A percentile compares a stretch with the other conserved stretches of the same genome.
Conservation (phyloP, 2,888 invertebrate species). For the Synanthedon myopaeformis region DNA sequence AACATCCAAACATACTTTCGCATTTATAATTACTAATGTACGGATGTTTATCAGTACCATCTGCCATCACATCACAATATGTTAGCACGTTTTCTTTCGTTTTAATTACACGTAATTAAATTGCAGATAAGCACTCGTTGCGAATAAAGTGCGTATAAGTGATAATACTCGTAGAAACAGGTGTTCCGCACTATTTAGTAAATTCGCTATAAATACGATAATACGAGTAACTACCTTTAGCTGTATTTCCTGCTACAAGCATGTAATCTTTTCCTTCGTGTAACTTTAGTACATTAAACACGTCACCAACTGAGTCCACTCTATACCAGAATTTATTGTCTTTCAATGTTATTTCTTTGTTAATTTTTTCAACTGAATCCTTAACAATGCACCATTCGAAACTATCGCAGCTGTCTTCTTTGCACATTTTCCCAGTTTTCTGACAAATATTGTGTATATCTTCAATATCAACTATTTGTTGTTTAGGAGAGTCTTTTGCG, state of each 20-base stretch:
- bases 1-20: no score
- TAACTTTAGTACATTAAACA: slow-evolving; percentile 50
- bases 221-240: slow-evolving; percentile 59
- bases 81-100: no score
- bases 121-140: no score
- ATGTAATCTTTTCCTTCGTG: slow-evolving; percentile 51
- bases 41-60: no score
- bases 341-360: slow-evolving; percentile 21
- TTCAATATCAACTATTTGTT: slow-evolving; percentile 29
- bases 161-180: no score
- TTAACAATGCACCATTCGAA: slow-evolving; percentile 36
- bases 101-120: no score
- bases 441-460: slow-evolving; percentile 19
- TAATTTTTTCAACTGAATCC: slow-evolving; percentile 11
- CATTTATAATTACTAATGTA: no score
- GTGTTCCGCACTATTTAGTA: no score
- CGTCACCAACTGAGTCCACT: slow-evolving; percentile 48
- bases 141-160: no score
- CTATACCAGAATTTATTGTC: slow-evolving; percentile 61
- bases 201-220: no score
- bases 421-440: slow-evolving; percentile 11
- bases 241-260: slow-evolving; percentile 78
- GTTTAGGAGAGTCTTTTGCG: slow-evolving; percentile 47
- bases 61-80: no score
- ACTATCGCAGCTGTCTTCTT: slow-evolving; percentile 14